Conservation (phyloP, 2,888 invertebrate genomes). For the Octodonta nipae region DNA sequence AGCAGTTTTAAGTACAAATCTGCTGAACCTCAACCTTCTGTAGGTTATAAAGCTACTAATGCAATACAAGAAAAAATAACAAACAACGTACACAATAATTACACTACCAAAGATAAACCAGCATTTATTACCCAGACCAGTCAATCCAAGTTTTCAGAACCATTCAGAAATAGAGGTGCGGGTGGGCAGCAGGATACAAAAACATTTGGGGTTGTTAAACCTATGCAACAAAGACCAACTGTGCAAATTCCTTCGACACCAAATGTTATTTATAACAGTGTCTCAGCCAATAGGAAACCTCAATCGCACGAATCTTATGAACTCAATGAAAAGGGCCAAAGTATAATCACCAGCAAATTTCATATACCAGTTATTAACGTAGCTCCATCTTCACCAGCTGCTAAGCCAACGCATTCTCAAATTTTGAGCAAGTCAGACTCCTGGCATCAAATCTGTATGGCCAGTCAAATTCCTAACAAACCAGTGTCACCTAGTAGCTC, state of each 20-base stretch:
- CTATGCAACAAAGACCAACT: constrained; percentile 20
- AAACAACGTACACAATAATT: constrained; percentile 4
- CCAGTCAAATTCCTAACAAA: constrained; percentile 19
- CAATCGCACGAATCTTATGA: constrained; percentile 25
- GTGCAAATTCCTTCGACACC: too few relatives aligned
- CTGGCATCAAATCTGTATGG: constrained; percentile 56
- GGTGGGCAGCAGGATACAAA: constrained; percentile 14
- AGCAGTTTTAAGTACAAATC: constrained; percentile 15
- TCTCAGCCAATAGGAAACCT: constrained; percentile 3
- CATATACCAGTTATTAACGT: constrained; percentile 31
- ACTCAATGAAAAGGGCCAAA: constrained; percentile 32
- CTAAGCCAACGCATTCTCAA: constrained; percentile 23
- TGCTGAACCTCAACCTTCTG: constrained; percentile 5
- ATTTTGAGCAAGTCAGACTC: constrained; percentile 61
- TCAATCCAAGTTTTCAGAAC: constrained; percentile 14
- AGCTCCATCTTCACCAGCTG: constrained; percentile 16
- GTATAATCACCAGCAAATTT: constrained; percentile 35
- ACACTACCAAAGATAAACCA: constrained; percentile 15
- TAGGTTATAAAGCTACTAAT: constrained; percentile 10
- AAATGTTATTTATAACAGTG: constrained; percentile 16
- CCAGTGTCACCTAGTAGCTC: constrained; percentile 23
- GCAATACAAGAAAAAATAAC: neutral
- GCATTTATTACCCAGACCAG: too few relatives aligned
- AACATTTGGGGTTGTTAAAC: constrained; percentile 20
- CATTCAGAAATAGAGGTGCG: constrained; percentile 6